Evolutionary conservation across 2,888 invertebrate genomes (phyloP).

Genomic region (Acrobasis repandana): DNA sequence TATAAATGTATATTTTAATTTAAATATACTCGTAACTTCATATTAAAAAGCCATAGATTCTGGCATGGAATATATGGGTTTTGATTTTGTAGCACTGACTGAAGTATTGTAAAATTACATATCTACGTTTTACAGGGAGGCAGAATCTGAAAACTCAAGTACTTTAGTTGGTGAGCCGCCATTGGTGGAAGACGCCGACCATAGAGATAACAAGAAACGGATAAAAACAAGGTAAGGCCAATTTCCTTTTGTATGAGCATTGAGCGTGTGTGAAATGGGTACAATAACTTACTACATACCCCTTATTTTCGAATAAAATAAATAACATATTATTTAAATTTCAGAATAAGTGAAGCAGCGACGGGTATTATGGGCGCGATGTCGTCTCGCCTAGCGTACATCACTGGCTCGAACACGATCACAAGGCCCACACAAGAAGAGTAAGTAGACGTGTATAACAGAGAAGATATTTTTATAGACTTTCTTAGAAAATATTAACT

Average conservation of each 20-base stretch:
- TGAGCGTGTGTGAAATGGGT: too few relatives aligned
- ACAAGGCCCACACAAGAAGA: conserved; percentile 69
- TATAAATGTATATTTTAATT: too few relatives aligned
- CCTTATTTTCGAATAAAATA: conserved; percentile 3
- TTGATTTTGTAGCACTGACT: too few relatives aligned
- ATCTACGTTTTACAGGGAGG: conserved; percentile 48
- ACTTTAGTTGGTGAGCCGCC: conserved; percentile 73
- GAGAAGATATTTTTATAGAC: too few relatives aligned
- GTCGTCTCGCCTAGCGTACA: conserved; percentile 81
- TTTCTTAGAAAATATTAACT: too few relatives aligned
- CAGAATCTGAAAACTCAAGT: conserved; percentile 70
- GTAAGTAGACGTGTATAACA: conserved; percentile 58
- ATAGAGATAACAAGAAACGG: conserved; percentile 62
- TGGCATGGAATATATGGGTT: too few relatives aligned
- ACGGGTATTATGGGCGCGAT: conserved; percentile 82
- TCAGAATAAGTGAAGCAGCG: conserved; percentile 81
- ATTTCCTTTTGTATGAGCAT: neutral
- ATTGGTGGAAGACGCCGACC: conserved; percentile 57
- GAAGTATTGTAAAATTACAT: too few relatives aligned
- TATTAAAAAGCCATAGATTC: too few relatives aligned
- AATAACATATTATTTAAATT: conserved; percentile 17
- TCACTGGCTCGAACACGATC: conserved; percentile 79
- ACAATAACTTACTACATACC: conserved; percentile 10
- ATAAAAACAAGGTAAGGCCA: conserved; percentile 69
- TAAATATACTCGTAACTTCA: too few relatives aligned